These are phyloP conservation scores for Crotalus viridis DNA, from an alignment of 2,113 vertebrate genomes.

Conservation along the genomic window DNA sequence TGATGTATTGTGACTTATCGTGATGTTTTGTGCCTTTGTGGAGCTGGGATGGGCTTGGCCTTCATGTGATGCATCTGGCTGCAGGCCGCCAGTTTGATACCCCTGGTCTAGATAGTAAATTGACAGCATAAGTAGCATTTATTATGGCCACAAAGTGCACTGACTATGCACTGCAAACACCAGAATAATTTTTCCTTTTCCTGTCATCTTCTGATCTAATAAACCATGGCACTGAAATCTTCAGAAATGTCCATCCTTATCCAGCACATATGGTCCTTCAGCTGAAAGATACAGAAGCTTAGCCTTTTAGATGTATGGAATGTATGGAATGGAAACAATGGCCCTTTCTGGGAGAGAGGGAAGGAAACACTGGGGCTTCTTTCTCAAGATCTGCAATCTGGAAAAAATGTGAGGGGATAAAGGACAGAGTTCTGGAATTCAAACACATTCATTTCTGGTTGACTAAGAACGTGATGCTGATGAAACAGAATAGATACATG, in stretches of 20 bases:
- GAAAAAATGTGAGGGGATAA: neutral
- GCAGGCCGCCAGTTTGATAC: too few relatives aligned
- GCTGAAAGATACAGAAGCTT: neutral
- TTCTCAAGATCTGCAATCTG: neutral
- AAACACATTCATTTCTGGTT: neutral
- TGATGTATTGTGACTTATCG: too few relatives aligned
- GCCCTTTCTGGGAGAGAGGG: neutral
- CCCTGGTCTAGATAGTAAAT: neutral
- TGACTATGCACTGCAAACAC: neutral
- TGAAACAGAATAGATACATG: neutral
- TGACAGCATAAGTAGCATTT: neutral
- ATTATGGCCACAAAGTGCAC: neutral
- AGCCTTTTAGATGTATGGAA: neutral
- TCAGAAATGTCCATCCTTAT: neutral
- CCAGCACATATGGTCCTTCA: neutral
- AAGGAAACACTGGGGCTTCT: neutral
- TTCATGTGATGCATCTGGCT: too few relatives aligned
- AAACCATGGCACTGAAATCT: neutral
- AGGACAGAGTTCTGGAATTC: neutral
- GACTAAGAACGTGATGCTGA: neutral
- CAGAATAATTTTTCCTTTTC: neutral
- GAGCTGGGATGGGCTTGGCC: too few relatives aligned
- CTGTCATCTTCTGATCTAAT: neutral
- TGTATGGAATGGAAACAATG: neutral
- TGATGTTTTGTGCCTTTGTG: too few relatives aligned